Evolutionary conservation across 2,888 invertebrate species (phyloP).

Genomic region (Macrosoma leucophasiata): DNA sequence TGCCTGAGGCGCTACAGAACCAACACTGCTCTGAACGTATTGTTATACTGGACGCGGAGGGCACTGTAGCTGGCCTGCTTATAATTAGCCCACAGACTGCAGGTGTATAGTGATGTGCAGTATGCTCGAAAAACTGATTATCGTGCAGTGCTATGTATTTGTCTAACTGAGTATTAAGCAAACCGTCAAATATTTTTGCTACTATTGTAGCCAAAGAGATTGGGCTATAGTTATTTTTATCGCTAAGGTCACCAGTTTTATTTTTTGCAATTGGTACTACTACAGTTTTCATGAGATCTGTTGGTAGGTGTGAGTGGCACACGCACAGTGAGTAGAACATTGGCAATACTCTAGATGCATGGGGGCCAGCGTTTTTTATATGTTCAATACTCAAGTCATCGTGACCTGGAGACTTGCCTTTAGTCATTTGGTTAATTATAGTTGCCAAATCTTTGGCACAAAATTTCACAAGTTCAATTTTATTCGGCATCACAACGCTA

Average conservation of each 20-base stretch:
- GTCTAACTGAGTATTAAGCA: slow-evolving; percentile 14
- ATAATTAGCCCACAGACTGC: too few species aligned
- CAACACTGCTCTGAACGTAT: too few species aligned
- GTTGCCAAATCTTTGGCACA: slow-evolving; percentile 4
- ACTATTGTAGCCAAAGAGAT: slow-evolving; percentile 24
- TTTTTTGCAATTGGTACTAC: slow-evolving; percentile 25
- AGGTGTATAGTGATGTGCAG: slow-evolving; percentile 18
- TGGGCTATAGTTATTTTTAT: slow-evolving; percentile 22
- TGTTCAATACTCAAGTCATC: slow-evolving; percentile 22
- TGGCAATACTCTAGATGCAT: slow-evolving; percentile 15
- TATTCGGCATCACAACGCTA: too few species aligned
- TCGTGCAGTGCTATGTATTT: slow-evolving; percentile 12
- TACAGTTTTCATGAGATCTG: slow-evolving; percentile 14
- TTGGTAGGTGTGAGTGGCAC: slow-evolving; percentile 13
- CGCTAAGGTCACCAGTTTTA: slow-evolving; percentile 20
- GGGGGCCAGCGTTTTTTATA: slow-evolving; percentile 19
- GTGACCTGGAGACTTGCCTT: slow-evolving; percentile 19
- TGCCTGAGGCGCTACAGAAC: too few species aligned
- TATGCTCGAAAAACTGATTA: slow-evolving; percentile 20
- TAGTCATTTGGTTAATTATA: slow-evolving; percentile 6
- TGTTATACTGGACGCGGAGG: too few species aligned
- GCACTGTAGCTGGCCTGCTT: too few species aligned
- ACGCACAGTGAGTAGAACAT: slow-evolving; percentile 21
- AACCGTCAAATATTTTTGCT: slow-evolving; percentile 22
- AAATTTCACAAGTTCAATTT: not conserved